Conservation (phyloP, 2,797 vertebrate genomes). For the Pelodytes ibericus region DNA sequence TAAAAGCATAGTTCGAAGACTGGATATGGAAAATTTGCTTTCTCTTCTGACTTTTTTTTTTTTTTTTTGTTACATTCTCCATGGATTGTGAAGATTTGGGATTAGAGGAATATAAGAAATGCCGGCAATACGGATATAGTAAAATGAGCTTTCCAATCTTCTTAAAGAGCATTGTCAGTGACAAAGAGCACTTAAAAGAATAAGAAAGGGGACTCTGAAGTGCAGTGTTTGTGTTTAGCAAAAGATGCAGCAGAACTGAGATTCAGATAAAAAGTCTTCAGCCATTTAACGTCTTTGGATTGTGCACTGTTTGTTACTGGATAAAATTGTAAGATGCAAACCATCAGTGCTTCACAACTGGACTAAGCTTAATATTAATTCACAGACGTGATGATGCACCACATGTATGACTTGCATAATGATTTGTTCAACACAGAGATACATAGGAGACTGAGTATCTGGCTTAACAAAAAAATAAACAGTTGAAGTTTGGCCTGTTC, state of each 20-base stretch:
- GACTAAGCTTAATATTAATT: too few relatives aligned
- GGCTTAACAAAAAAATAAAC: too few relatives aligned
- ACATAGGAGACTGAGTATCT: too few relatives aligned
- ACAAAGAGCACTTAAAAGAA: conserved; percentile 46
- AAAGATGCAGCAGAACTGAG: conserved; percentile 24
- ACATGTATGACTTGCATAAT: too few relatives aligned
- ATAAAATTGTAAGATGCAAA: too few relatives aligned
- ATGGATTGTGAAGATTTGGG: conserved; percentile 52
- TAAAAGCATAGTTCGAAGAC: conserved; percentile 48
- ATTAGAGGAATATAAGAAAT: conserved; percentile 49
- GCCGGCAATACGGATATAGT: conserved; percentile 36
- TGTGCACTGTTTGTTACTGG: background rate
- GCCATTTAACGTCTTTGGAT: background rate
- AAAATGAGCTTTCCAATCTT: conserved; percentile 46
- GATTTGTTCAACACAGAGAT: too few relatives aligned
- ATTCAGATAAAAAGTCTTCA: conserved; percentile 17
- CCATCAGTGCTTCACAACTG: too few relatives aligned
- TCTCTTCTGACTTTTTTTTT: conserved; percentile 9
- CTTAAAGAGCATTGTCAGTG: conserved; percentile 40
- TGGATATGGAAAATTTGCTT: conserved; percentile 37
- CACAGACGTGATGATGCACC: too few relatives aligned
- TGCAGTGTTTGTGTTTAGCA: conserved; percentile 25
- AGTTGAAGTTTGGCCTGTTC: too few relatives aligned
- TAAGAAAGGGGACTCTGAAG: conserved; percentile 34
- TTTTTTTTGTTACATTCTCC: conserved; percentile 51